Evolutionary conservation across 2,113 vertebrate species (phyloP).

Genomic region (Centrocercus urophasianus): DNA sequence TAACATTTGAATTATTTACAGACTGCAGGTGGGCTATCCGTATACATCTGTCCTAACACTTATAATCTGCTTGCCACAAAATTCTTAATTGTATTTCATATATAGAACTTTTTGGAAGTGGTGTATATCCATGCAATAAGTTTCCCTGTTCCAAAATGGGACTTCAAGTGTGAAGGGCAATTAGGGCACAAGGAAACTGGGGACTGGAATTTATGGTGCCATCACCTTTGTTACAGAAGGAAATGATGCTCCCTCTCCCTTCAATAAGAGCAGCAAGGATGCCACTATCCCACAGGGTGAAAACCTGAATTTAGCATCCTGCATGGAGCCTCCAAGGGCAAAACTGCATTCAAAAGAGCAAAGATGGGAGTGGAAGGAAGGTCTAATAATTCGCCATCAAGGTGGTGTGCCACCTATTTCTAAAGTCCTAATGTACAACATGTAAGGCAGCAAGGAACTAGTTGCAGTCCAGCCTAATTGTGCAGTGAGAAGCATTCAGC

Average conservation of each 20-base stretch:
- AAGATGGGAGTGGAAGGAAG: neutral
- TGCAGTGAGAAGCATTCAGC: neutral
- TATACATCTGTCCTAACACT: neutral
- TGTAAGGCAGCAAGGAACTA: neutral
- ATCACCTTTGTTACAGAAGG: neutral
- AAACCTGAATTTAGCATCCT: neutral
- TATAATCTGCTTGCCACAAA: neutral
- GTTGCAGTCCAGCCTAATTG: neutral
- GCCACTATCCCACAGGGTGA: neutral
- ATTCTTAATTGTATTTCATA: neutral
- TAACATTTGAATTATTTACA: constrained; percentile 67
- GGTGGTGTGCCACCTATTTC: neutral
- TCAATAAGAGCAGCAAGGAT: neutral
- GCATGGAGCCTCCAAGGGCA: neutral
- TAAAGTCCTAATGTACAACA: neutral
- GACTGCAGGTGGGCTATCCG: constrained; percentile 38
- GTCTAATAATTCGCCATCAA: neutral
- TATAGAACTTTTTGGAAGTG: neutral
- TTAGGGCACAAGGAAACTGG: neutral
- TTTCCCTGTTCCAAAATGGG: neutral
- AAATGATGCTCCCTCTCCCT: neutral
- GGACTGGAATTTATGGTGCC: neutral
- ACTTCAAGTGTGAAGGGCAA: neutral
- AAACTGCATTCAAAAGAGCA: neutral
- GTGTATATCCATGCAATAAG: neutral